Evolutionary conservation across 2,797 vertebrate genomes (phyloP).

Genomic region (Ctenosaura bakeri): DNA sequence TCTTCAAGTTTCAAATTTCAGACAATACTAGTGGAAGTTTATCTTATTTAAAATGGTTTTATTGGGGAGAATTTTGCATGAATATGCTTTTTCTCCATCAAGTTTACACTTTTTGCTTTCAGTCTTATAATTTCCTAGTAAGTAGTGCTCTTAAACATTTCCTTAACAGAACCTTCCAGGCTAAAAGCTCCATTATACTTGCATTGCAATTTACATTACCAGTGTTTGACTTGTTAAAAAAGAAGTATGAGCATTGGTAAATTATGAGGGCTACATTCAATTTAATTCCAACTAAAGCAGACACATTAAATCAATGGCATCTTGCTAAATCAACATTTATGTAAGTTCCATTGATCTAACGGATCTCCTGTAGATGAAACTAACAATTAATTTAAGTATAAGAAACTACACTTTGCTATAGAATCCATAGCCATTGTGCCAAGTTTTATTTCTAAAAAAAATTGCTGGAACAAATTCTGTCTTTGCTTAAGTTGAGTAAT

Average conservation of each 20-base stretch:
- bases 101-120: constrained; percentile 49
- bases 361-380: neutral
- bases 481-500: neutral
- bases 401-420: neutral
- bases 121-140: constrained; percentile 38
- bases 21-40: constrained; percentile 35
- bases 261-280: neutral
- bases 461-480: constrained; percentile 15
- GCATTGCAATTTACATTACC: constrained; percentile 29
- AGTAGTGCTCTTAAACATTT: constrained; percentile 45
- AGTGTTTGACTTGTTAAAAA: neutral
- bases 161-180: constrained; percentile 21
- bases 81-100: constrained; percentile 28
- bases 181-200: neutral
- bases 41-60: constrained; percentile 45
- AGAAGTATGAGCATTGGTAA: neutral
- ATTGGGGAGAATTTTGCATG: constrained; percentile 38
- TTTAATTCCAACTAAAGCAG: no score
- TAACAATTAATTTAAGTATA: neutral
- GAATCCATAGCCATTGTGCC: neutral
- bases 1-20: constrained; percentile 55
- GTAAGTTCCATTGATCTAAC: no score
- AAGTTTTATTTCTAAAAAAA: constrained; percentile 34
- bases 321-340: no score
- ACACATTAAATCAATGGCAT: no score